Conservation (phyloP, 2,888 invertebrate genomes). For the Eustalomyia histrio region DNA sequence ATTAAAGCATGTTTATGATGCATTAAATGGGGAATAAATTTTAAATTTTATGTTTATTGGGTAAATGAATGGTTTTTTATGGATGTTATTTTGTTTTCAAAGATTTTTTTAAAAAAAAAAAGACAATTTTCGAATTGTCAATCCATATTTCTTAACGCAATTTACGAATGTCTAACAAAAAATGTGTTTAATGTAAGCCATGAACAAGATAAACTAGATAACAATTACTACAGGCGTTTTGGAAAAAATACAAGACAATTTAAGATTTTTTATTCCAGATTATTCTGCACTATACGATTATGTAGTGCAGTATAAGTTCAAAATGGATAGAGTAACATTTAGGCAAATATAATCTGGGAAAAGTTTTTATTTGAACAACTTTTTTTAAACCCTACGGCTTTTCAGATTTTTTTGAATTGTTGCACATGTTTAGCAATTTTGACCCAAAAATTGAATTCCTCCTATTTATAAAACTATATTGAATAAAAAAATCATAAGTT, state of each 20-base stretch:
- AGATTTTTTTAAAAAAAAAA: slow-evolving; percentile 29
- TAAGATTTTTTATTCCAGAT: neutral
- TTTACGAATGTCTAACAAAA: slow-evolving; percentile 57
- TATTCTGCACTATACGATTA: neutral
- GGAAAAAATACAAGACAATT: slow-evolving; percentile 13
- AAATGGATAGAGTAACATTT: no score
- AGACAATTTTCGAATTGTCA: slow-evolving; percentile 52
- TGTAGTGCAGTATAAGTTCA: neutral
- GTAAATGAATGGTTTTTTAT: slow-evolving; percentile 30
- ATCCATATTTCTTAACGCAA: slow-evolving; percentile 47
- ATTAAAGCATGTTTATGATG: slow-evolving; percentile 27
- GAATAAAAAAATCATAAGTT: no score
- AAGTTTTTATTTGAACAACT: no score
- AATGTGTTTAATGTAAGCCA: slow-evolving; percentile 36
- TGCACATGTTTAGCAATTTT: no score
- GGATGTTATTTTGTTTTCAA: neutral
- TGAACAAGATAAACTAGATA: slow-evolving; percentile 14
- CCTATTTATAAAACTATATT: no score
- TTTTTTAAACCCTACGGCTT: no score
- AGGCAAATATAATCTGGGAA: no score
- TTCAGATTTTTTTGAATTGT: no score
- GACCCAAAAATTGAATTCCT: no score
- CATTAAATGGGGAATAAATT: slow-evolving; percentile 14
- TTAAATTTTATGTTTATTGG: slow-evolving; percentile 39
- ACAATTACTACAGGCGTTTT: slow-evolving; percentile 26